Evolutionary conservation across 2,797 vertebrate genomes (phyloP), one percentile per base, ranked within the genome.

Genomic region (Enoplosus armatus): DNA sequence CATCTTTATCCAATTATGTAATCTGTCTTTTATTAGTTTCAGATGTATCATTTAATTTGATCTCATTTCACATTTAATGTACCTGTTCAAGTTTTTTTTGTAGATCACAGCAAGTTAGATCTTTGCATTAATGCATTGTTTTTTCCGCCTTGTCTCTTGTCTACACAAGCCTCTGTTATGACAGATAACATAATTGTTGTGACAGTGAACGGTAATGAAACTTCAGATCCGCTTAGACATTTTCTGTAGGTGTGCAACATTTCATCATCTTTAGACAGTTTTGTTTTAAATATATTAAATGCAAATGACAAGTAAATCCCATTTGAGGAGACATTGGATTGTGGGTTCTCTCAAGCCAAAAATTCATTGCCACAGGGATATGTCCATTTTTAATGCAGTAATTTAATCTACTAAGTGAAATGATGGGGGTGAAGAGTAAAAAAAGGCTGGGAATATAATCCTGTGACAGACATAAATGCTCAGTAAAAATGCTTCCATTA

Each of bases 321-420:
- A 64, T 88, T 85, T 69, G 43, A 76, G 29, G 54, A 74, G 55
- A 78, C 50, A 55, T 4, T 77, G 56, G 55, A 64, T 72, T 81
- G 33, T 3, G 22, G 55, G 35, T 61, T 72, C 48, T 45, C 54
- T 79, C 37, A 31, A 78, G 51, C 24, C 58, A 58, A 35, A 77
- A 64, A 48, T 65, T 74, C 20, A 80, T 75, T 76, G 59, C 41
- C 15, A 16, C n/a, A 74, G 43, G 31, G 66, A 63, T 65, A 61
- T 84, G 48, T 62, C 48, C 29, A 76, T 77, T 85, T 47, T 70
- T 77, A 78, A 74, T 55, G 43, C 56, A 63, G 6, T 73, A 82
- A 80, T 84, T 84, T 61, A 85, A 89, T 87, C 39, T 81, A 78
- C 56, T 72, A 75, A 86, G 50, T 86, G 69, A 85, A 75, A 81